Percentiles rank a stretch among this genome's conserved stretches.
Evolutionary conservation across 2,888 invertebrate species (phyloP).

Genomic region (Eustalomyia histrio): DNA sequence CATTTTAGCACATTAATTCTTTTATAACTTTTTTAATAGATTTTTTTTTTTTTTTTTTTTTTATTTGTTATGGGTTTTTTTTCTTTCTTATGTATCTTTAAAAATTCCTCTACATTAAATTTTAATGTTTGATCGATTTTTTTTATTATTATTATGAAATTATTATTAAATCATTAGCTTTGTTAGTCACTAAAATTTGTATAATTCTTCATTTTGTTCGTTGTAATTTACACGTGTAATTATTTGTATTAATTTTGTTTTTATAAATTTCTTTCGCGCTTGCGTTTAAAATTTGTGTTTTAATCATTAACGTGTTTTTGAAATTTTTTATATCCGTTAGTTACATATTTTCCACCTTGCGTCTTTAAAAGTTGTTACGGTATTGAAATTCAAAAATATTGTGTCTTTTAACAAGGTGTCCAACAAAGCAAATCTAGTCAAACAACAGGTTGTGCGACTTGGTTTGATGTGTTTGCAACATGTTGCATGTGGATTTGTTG

Average conservation of each 20-base stretch:
- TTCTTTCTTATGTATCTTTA: background rate
- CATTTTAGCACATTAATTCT: background rate
- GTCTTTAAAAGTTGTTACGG: conserved; percentile 56
- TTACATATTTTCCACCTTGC: conserved; percentile 41
- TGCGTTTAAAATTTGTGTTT: conserved; percentile 21
- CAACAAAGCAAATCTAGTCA: background rate
- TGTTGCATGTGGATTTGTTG: conserved; percentile 32
- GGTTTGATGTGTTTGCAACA: conserved; percentile 14
- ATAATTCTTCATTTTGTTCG: conserved; percentile 20
- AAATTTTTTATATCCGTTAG: conserved; percentile 26
- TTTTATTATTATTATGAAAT: conserved; percentile 19
- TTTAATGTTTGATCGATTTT: conserved; percentile 57
- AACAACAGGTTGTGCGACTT: conserved; percentile 36
- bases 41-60: conserved; percentile 54
- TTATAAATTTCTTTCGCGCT: conserved; percentile 40
- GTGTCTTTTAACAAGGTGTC: conserved; percentile 29
- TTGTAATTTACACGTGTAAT: conserved; percentile 51
- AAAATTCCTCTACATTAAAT: conserved; percentile 68
- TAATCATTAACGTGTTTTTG: conserved; percentile 28
- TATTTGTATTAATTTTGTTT: conserved; percentile 8
- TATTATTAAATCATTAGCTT: background rate
- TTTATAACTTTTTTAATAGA: background rate
- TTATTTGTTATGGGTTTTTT: conserved; percentile 10
- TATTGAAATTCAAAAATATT: conserved; percentile 41
- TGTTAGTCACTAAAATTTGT: conserved; percentile 28